Evolutionary conservation across 2,797 vertebrate genomes (phyloP).

Genomic region (Coracias cyanogaster): DNA sequence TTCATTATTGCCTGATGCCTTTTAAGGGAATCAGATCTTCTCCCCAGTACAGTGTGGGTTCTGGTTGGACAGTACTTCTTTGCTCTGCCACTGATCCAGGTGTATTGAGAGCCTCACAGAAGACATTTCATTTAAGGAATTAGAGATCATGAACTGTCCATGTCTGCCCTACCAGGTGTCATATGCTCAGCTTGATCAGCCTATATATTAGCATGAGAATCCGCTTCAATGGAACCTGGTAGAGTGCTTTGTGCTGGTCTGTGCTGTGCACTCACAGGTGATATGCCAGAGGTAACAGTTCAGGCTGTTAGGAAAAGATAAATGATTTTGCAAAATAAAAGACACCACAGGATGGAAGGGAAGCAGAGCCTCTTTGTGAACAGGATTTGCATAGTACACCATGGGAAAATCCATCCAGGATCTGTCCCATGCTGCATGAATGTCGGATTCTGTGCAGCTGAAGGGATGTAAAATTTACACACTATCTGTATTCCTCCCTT

Average conservation of each 20-base stretch:
- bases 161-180: not conserved
- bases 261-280: not conserved
- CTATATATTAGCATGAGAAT: fast-evolving
- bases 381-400: not conserved
- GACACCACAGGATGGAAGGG: not conserved
- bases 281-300: not conserved
- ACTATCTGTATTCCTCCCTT: not conserved
- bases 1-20: not conserved
- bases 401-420: not conserved
- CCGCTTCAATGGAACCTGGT: not conserved
- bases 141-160: no score
- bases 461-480: not conserved
- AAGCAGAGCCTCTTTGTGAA: not conserved
- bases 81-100: not conserved
- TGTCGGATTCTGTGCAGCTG: not conserved
- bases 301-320: not conserved
- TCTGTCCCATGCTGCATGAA: not conserved
- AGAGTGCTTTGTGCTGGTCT: fast-evolving
- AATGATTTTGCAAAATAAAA: not conserved
- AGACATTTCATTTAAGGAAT: not conserved
- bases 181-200: not conserved
- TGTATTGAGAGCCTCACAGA: not conserved
- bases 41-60: not conserved
- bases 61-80: not conserved
- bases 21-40: not conserved